phyloP scores from a whole-genome alignment of 2,797 vertebrate species.

The Microhierax caerulescens region DNA sequence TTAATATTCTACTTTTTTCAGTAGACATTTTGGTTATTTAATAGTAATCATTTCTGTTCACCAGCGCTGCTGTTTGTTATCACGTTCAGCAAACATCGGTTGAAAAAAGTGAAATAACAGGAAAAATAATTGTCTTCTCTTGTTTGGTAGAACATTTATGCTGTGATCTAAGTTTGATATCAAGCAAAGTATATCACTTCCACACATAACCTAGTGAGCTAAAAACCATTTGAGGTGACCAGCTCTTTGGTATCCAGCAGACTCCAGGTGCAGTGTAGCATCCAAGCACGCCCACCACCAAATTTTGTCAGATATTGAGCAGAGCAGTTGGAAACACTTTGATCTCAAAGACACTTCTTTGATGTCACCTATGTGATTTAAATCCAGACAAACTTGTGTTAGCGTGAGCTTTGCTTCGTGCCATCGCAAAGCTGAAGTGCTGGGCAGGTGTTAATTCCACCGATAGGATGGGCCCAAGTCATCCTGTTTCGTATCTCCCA shows the following conservation, averaged over 20 bases:
- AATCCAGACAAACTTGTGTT: not conserved
- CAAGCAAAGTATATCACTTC: not conserved
- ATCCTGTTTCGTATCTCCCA: not conserved
- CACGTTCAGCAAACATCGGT: not conserved
- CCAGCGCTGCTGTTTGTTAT: accelerated
- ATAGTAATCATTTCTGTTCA: accelerated
- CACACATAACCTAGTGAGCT: not conserved
- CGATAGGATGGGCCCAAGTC: not conserved
- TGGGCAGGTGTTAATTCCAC: not conserved
- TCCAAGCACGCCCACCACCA: not conserved
- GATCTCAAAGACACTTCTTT: too few relatives aligned
- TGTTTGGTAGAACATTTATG: not conserved
- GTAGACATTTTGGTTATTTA: not conserved
- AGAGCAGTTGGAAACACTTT: not conserved
- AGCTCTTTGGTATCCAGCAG: not conserved
- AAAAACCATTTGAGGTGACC: not conserved
- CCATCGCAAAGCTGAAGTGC: not conserved
- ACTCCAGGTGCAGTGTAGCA: not conserved
- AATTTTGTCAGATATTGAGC: not conserved
- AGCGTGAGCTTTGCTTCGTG: not conserved
- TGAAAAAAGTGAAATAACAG: not conserved
- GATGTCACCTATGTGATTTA: not conserved
- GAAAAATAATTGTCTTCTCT: not conserved
- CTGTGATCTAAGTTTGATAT: not conserved
- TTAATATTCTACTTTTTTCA: not conserved